Evolutionary conservation across 1,140 invertebrate genomes (phyloP).

Genomic region (Drosophila bifasciata): DNA sequence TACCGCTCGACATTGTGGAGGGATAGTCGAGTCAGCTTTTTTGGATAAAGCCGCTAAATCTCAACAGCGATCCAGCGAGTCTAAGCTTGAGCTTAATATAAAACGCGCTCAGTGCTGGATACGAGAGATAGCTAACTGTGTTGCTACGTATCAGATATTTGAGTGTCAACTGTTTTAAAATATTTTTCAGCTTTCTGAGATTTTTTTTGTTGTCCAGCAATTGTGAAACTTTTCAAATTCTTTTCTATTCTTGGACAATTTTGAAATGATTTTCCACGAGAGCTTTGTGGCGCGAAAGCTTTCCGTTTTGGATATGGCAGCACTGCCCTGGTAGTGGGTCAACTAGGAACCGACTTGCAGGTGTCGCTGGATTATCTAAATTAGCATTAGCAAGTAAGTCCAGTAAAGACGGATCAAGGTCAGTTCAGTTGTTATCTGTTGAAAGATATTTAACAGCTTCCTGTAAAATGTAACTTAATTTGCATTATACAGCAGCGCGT

Average conservation of each 20-base stretch:
- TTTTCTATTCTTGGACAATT: constrained; percentile 1
- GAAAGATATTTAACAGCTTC: no score
- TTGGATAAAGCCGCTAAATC: constrained; percentile 17
- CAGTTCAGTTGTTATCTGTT: no score
- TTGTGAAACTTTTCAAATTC: not conserved
- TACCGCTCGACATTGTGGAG: constrained; percentile 19
- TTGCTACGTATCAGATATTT: not conserved
- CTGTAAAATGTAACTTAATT: no score
- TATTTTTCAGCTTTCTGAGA: not conserved
- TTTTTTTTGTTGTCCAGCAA: not conserved
- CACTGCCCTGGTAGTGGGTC: not conserved
- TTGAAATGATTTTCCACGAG: not conserved
- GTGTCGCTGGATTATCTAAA: no score
- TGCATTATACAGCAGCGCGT: no score
- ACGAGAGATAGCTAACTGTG: constrained; percentile 12
- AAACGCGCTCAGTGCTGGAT: constrained; percentile 13
- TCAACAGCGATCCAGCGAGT: constrained; percentile 10
- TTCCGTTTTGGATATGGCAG: not conserved
- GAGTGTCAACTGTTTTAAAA: constrained; percentile 9
- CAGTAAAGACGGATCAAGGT: no score
- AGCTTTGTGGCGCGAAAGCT: constrained; percentile 8
- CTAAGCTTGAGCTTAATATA: constrained; percentile 28
- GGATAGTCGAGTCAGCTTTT: constrained; percentile 31
- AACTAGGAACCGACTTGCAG: not conserved
- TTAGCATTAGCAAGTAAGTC: no score